Base-by-base conservation (phyloP, 2,797 vertebrate species). In the Molossus alvarezi region DNA sequence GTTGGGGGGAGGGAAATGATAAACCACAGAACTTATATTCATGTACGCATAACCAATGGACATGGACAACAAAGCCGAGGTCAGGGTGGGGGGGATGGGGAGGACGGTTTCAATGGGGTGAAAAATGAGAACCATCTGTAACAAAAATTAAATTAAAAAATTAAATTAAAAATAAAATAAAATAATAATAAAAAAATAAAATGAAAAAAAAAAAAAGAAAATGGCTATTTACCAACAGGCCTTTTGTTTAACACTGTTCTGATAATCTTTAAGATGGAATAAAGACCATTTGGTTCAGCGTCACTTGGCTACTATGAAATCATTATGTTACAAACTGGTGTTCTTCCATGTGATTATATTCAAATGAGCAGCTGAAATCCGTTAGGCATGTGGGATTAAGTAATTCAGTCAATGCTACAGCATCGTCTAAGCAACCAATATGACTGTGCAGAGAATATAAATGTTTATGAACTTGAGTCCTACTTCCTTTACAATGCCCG, bases 311-410 rank as follows among this genome's bases (percentile, higher is more conserved):
- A 27, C 27, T 55, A 17, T 69, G 76, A 73, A 33, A 86, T 64
- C 5, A 83, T 75, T 55, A 45, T 14, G 1, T 77, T 55, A 91
- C 58, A 92, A 81, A 64, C 25, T 37, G 53, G 27, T 9, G 11
- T 90, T 83, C 10, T 80, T 23, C 41, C 37, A 45, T 58, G 57
- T 29, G 51, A 45, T 91, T 64, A 20, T 84, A 95, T 64, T 79
- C 48, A 86, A 64, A 92, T 45, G 29, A 89, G 29, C 23, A 84
- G 17, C 33, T 96, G 85, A 90, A 95, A 83, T 87, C 45, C 67
- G 72, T 77, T 33, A 81, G 12, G 14, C 9, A 37, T 90, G 71
- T 88, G 69, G 20, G 27, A 88, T 86, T 84, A 90, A 86, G 73
- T 64, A 90, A 37, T 10, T 48, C 51, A 82, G 33, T n/a, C 58